Conservation (phyloP, 2,888 invertebrate genomes). For the Parnassius orleans region DNA sequence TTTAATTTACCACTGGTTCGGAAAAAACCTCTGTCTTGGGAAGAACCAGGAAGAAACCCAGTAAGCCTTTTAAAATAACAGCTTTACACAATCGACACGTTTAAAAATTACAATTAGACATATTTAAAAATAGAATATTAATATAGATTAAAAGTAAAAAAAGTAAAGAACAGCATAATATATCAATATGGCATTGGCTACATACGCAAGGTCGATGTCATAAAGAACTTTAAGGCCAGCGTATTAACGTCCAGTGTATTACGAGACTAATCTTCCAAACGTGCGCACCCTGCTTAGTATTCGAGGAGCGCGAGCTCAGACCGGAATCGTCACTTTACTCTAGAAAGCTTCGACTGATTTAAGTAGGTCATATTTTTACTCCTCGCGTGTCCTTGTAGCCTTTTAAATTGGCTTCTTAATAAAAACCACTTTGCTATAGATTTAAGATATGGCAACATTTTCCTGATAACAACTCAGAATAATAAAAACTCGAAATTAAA, state of each 20-base stretch:
- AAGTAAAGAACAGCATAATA: neutral
- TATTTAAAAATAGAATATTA: too few species aligned
- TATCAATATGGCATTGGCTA: neutral
- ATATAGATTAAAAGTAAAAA: neutral
- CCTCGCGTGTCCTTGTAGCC: slow-evolving; percentile 9
- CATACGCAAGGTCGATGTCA: slow-evolving; percentile 11
- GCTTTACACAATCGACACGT: too few species aligned
- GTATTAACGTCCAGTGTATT: slow-evolving; percentile 5
- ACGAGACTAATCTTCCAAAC: slow-evolving; percentile 16
- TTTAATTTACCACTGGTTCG: too few species aligned
- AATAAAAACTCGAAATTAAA: too few species aligned
- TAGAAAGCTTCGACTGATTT: slow-evolving; percentile 37
- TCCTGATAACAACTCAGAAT: too few species aligned
- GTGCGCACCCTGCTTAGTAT: slow-evolving; percentile 19
- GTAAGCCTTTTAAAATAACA: too few species aligned
- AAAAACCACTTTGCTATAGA: neutral
- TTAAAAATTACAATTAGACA: too few species aligned
- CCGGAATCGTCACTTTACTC: slow-evolving; percentile 39
- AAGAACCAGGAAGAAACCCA: too few species aligned
- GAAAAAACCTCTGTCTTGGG: too few species aligned
- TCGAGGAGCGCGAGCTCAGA: slow-evolving; percentile 6
- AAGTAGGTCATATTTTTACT: slow-evolving; percentile 32
- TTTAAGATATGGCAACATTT: too few species aligned
- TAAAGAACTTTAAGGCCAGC: neutral
- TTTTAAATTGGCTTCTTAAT: slow-evolving; percentile 2